Evolutionary conservation across 2,888 invertebrate species (phyloP).

Genomic region (Troides helena): DNA sequence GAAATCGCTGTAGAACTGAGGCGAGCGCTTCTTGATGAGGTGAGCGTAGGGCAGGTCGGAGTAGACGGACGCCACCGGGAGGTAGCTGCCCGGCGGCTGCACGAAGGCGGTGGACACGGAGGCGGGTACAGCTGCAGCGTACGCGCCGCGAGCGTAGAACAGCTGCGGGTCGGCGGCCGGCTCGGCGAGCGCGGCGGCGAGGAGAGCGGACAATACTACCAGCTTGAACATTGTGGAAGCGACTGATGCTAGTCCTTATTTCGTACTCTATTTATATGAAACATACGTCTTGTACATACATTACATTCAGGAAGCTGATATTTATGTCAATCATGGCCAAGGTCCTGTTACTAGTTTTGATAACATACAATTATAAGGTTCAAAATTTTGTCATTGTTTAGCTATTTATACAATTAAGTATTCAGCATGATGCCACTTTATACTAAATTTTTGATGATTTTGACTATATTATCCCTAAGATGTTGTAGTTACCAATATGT

Average conservation of each 20-base stretch:
- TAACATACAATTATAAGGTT: not conserved
- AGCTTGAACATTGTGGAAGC: conserved; percentile 40
- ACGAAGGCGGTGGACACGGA: conserved; percentile 34
- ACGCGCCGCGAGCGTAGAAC: conserved; percentile 15
- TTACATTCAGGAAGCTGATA: conserved; percentile 15
- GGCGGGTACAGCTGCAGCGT: conserved; percentile 20
- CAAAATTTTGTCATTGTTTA: not conserved
- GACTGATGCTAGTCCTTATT: conserved; percentile 33
- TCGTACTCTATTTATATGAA: conserved; percentile 16
- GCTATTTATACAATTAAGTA: not conserved
- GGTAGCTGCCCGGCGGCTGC: conserved; percentile 35
- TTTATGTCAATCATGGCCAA: conserved; percentile 15
- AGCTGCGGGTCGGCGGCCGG: conserved; percentile 36
- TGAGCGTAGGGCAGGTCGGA: conserved; percentile 38
- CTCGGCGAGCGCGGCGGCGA: conserved; percentile 67
- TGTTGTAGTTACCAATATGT: not conserved
- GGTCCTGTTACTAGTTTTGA: conserved; percentile 2
- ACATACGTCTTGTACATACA: not conserved
- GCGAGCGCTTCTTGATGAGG: conserved; percentile 51
- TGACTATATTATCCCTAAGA: not conserved
- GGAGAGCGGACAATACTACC: conserved; percentile 71
- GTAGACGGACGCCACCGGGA: conserved; percentile 40
- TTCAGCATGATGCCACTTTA: too few relatives aligned
- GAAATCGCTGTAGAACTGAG: conserved; percentile 26
- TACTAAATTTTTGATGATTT: not conserved